Evolutionary conservation across 1,140 invertebrate genomes (phyloP).

Genomic region (Phortica variegata): DNA sequence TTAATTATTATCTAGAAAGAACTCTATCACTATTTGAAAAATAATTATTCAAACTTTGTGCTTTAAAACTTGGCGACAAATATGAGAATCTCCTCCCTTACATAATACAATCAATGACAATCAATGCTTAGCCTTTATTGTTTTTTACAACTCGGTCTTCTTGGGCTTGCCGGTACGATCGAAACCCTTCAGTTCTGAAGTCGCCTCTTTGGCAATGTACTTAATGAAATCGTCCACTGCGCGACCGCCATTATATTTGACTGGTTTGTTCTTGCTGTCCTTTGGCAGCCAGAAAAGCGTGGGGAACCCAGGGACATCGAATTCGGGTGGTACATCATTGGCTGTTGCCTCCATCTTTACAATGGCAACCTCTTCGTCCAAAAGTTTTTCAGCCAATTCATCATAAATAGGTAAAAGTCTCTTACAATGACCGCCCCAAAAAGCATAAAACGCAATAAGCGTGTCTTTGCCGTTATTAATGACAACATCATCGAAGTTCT

Average conservation of each 20-base stretch:
- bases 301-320: conserved; percentile 95
- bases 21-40: too few species aligned
- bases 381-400: conserved; percentile 89
- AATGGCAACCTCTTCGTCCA: conserved; percentile 86
- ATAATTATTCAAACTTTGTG: too few species aligned
- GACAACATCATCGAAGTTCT: conserved; percentile 96
- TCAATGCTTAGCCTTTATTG: too few species aligned
- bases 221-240: conserved; percentile 95
- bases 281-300: conserved; percentile 96
- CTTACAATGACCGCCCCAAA: conserved; percentile 99
- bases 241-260: conserved; percentile 94
- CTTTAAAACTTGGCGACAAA: too few species aligned
- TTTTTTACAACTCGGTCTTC: conserved; percentile 58
- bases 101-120: too few species aligned
- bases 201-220: conserved; percentile 92
- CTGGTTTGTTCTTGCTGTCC: conserved; percentile 75
- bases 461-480: conserved; percentile 90
- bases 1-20: too few species aligned
- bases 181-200: conserved; percentile 83
- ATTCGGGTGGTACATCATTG: conserved; percentile 93
- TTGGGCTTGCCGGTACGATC: conserved; percentile 88
- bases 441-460: conserved; percentile 96
- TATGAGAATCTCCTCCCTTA: too few species aligned
- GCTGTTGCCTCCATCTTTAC: conserved; percentile 98
- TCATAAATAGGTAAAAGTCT: conserved; percentile 91